Conservation (phyloP, 2,113 vertebrate genomes). For the Oplegnathus fasciatus region DNA sequence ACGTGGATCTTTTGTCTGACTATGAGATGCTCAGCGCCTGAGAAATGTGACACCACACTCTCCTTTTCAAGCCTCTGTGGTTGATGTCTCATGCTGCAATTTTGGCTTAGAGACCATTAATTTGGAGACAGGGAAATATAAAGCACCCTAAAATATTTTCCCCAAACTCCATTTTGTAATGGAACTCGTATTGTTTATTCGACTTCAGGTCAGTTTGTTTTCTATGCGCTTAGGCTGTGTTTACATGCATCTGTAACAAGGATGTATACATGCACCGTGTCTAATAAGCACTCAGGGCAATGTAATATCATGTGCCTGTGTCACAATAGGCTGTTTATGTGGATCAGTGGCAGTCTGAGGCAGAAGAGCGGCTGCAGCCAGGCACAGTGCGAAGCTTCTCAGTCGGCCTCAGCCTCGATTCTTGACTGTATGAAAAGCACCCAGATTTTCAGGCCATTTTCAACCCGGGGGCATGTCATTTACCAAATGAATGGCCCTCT, state of each 20-base stretch:
- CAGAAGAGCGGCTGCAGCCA: constrained; percentile 54
- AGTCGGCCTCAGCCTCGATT: constrained; percentile 48
- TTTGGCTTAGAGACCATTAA: constrained; percentile 56
- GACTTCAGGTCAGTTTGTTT: constrained; percentile 14
- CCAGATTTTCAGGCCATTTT: constrained; percentile 68
- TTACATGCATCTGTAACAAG: constrained; percentile 4
- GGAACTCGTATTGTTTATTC: background rate
- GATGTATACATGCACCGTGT: constrained; percentile 31
- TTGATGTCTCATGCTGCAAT: constrained; percentile 67
- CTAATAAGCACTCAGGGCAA: constrained; percentile 42
- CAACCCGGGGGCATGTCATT: constrained; percentile 78
- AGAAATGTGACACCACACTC: constrained; percentile 74
- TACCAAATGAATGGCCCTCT: constrained; percentile 78
- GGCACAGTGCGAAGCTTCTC: constrained; percentile 62
- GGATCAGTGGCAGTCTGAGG: constrained; percentile 53
- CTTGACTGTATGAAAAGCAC: constrained; percentile 71
- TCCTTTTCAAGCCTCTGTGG: constrained; percentile 66
- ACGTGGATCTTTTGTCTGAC: constrained; percentile 68
- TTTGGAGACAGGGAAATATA: constrained; percentile 40
- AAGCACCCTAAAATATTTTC: constrained; percentile 43
- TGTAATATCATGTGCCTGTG: constrained; percentile 67
- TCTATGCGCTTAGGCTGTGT: constrained; percentile 11
- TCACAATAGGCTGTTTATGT: constrained; percentile 79
- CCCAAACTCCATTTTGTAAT: constrained; percentile 1
- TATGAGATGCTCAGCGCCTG: constrained; percentile 64